These are phyloP conservation scores for Eilema griseolum DNA, from an alignment of 2,888 invertebrate species.

Conservation along the genomic window DNA sequence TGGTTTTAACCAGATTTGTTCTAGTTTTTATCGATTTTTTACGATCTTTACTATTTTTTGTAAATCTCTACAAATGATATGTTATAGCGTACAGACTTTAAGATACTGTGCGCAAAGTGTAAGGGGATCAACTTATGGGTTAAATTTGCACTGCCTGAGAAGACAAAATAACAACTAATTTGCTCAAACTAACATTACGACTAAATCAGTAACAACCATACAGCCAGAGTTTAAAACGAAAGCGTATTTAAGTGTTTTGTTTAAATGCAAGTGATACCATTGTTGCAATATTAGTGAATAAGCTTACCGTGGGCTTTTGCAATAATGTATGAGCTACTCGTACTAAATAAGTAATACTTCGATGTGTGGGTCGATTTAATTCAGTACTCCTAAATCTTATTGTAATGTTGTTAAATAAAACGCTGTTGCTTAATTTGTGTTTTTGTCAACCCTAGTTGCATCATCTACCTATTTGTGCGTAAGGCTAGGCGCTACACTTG, in stretches of 20 bases:
- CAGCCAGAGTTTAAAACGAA: constrained; percentile 28
- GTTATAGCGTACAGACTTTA: constrained; percentile 25
- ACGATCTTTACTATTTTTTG: constrained; percentile 49
- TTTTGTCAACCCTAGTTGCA: constrained; percentile 47
- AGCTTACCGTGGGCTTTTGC: constrained; percentile 69
- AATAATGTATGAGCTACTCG: constrained; percentile 61
- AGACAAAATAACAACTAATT: constrained; percentile 20
- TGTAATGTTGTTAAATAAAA: constrained; percentile 82
- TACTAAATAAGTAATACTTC: constrained; percentile 50
- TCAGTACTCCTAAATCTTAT: constrained; percentile 60
- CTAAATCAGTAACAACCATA: constrained; percentile 2
- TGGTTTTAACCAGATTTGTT: constrained; percentile 47
- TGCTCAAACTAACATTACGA: constrained; percentile 29
- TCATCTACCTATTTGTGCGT: neutral
- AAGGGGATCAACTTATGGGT: constrained; percentile 8
- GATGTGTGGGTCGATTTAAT: constrained; percentile 56
- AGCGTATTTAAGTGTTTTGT: constrained; percentile 46
- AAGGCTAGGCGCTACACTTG: neutral
- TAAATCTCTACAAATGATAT: constrained; percentile 35
- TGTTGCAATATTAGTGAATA: constrained; percentile 85
- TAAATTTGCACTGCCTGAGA: constrained; percentile 10
- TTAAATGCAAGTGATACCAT: constrained; percentile 82
- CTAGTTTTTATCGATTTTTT: constrained; percentile 42
- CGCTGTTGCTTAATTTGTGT: constrained; percentile 78
- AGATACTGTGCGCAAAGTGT: constrained; percentile 11